Evolutionary conservation across 2,888 invertebrate species (phyloP).

Genomic region (Cerastoderma edule): DNA sequence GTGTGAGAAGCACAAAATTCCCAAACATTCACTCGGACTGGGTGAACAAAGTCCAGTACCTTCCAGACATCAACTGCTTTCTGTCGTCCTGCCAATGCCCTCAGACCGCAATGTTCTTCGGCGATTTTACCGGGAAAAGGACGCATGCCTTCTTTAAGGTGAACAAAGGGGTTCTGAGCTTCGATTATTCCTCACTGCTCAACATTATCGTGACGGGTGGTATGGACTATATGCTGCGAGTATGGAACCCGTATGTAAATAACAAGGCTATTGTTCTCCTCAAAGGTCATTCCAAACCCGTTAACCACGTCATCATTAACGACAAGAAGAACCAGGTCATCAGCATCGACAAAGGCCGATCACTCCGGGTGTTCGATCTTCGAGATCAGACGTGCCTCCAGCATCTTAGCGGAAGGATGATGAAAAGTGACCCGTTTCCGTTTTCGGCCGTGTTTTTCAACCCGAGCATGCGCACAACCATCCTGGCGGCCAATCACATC

Average conservation of each 20-base stretch:
- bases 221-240: slow-evolving; percentile 89
- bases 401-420: slow-evolving; percentile 84
- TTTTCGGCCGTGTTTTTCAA: slow-evolving; percentile 68
- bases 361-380: slow-evolving; percentile 91
- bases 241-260: slow-evolving; percentile 93
- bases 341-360: slow-evolving; percentile 89
- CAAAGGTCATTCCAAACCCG: slow-evolving; percentile 85
- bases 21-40: slow-evolving; percentile 87
- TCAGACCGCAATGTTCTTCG: slow-evolving; percentile 87
- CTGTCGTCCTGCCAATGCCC: slow-evolving; percentile 88
- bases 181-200: slow-evolving; percentile 79
- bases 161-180: slow-evolving; percentile 84
- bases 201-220: slow-evolving; percentile 86
- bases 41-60: slow-evolving; percentile 89
- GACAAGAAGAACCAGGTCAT: slow-evolving; percentile 88
- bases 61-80: slow-evolving; percentile 88
- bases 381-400: slow-evolving; percentile 88
- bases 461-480: slow-evolving; percentile 61
- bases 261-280: slow-evolving; percentile 87
- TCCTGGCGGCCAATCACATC: slow-evolving; percentile 70
- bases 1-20: slow-evolving; percentile 85
- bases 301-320: slow-evolving; percentile 89
- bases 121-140: slow-evolving; percentile 87
- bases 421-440: slow-evolving; percentile 66
- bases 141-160: slow-evolving; percentile 85